A percentile compares a stretch with the other conserved stretches of the same genome.
phyloP scores from a whole-genome alignment of 2,113 vertebrate genomes.

The Corythoichthys intestinalis region DNA sequence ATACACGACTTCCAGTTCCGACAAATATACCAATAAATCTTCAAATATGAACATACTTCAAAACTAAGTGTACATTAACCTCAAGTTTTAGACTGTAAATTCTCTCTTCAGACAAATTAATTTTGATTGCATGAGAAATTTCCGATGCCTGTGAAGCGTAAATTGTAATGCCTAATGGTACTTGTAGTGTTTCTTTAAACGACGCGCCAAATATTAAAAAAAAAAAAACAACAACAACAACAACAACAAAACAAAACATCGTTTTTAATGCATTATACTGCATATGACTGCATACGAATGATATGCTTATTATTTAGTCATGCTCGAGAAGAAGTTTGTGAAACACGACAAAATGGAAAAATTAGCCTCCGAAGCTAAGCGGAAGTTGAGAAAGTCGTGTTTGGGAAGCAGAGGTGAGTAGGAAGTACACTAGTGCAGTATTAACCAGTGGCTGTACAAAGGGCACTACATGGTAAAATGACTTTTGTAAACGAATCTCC shows the following conservation, averaged over 20 bases:
- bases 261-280: no score
- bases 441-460: conserved; percentile 29
- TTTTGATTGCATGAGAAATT: rapidly evolving
- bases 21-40: no score
- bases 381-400: conserved; percentile 35
- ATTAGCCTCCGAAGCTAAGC: conserved; percentile 36
- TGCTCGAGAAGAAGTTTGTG: neutral
- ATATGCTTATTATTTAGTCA: neutral
- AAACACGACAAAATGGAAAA: neutral
- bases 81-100: neutral
- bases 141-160: neutral
- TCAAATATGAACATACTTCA: no score
- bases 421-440: neutral
- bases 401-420: conserved; percentile 28
- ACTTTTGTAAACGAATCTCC: neutral
- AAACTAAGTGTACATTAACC: no score
- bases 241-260: no score
- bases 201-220: neutral
- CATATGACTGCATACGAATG: no score
- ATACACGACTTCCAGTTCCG: neutral
- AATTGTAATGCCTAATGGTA: neutral
- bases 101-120: no score
- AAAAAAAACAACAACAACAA: no score
- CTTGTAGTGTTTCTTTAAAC: conserved; percentile 38
- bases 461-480: conserved; percentile 7